Evolutionary conservation across 2,113 vertebrate genomes (phyloP), one percentile per base, ranked within the genome.

Genomic region (Sander lucioperca): DNA sequence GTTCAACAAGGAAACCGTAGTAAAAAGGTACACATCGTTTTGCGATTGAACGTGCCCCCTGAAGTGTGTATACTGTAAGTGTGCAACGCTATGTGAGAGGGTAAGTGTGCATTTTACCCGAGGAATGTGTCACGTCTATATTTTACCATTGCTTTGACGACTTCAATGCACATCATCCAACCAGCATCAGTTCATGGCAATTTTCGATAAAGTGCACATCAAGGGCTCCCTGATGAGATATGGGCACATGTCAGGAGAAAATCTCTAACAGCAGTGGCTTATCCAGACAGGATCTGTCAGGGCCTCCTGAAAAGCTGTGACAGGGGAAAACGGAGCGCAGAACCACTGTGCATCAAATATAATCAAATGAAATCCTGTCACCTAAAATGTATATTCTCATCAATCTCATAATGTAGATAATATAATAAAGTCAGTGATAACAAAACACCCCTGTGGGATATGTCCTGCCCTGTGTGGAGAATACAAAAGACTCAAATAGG

Each of bases 341-440:
- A 65, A 56, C n/a, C 21, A 5, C 57, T 58, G 47, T 47, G 63
- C 82, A 78, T 90, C 57, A 76, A 77, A 81, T 23, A 33, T 12
- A 82, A 79, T 81, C 83, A 75, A 83, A 89, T 80, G 56, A 85
- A 83, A 74, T 56, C 51, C 85, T 82, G 86, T 92, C 91, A 74
- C 36, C 15, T 8, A 67, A 86, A 58, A 59, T 83, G 51, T 51
- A 68, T 50, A 56, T 78, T 79, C 43, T 74, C 80, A 86, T 88
- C 88, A 76, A 67, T 85, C 84, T 61, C 58, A 66, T 76, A 73
- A 84, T 69, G 72, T 23, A 33, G 58, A 51, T 64, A 75, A 50
- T 73, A 81, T 33, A 74, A 85, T 67, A 80, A 84, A 79, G 77
- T 69, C 66, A 71, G 69, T 5, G 27, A 83, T 78, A 74, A 74